Base-by-base conservation (phyloP, 2,113 vertebrate species). In the Sitta europaea region DNA sequence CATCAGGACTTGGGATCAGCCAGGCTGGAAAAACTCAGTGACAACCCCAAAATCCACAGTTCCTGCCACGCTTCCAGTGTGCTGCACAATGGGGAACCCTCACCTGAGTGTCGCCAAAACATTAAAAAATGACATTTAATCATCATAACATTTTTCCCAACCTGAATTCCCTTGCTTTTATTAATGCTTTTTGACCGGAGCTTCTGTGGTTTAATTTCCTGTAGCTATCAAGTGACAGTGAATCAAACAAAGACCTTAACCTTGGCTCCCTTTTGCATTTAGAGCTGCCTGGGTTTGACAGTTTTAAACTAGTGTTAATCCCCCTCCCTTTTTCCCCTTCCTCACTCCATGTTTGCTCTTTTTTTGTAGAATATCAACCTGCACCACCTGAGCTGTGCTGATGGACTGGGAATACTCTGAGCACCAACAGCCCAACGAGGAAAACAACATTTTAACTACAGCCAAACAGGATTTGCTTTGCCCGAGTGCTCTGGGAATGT, bases 171-270 rank as follows among this genome's bases (percentile, higher is more conserved):
- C 66, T 80, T 75, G 65, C 84, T 95, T 94, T 95, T 94, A 97
- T 97, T 95, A 97, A 96, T 94, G 93, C 88, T 96, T 95, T 93
- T 70, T 86, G 92, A 94, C 65, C 47, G 33, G 89, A 92, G 80
- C 95, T 94, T 45, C 90, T 90, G 81, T 88, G 96, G 94, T 97
- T 97, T 97, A 97, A 98, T 98, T 98, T 98, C 98, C 98, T 98
- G 97, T 83, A 88, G 94, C 95, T 94, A 94, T 98, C 97, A 97
- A 96, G 91, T 96, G 96, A 92, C 97, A 97, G 80, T 86, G 96
- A 98, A 97, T 97, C 96, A 96, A 97, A 91, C 31, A 83, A 73
- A 95, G 79, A 90, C 91, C 91, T 94, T 94, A 91, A 97, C 97
- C 96, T 93, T 67, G 94, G 81, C 58, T 88, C 45, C 90, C 79